Evolutionary conservation across 2,888 invertebrate species (phyloP).

Genomic region (Acleris sparsana): DNA sequence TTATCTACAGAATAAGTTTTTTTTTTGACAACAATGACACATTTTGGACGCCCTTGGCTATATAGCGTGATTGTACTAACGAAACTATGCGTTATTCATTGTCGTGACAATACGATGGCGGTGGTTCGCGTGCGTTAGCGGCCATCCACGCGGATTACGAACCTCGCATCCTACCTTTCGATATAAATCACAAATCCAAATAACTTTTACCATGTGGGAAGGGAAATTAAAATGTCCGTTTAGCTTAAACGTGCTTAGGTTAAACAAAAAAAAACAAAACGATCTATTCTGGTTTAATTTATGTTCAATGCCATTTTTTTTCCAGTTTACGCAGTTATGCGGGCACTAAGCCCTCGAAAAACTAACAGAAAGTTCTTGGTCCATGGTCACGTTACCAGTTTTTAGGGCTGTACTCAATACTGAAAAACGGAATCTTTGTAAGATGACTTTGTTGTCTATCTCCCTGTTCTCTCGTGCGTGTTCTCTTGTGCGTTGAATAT

Average conservation of each 20-base stretch:
- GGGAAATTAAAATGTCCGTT: neutral
- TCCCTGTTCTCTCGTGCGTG: too few relatives aligned
- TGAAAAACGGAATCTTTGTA: too few relatives aligned
- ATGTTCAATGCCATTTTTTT: too few relatives aligned
- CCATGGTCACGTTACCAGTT: too few relatives aligned
- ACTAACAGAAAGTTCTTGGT: too few relatives aligned
- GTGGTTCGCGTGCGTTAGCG: conserved; percentile 17
- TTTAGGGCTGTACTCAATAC: too few relatives aligned
- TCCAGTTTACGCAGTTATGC: too few relatives aligned
- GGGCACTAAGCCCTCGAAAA: too few relatives aligned
- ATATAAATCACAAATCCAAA: conserved; percentile 22
- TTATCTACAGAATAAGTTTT: conserved; percentile 22
- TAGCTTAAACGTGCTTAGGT: conserved; percentile 1
- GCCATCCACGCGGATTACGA: conserved; percentile 22
- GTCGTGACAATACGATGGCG: conserved; percentile 7
- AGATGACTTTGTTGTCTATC: too few relatives aligned
- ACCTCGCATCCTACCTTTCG: conserved; percentile 19
- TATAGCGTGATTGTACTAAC: conserved; percentile 31
- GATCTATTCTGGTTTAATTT: too few relatives aligned
- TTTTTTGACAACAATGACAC: conserved; percentile 33
- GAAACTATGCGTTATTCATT: conserved; percentile 22
- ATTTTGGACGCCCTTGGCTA: conserved; percentile 31
- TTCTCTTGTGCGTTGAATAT: conserved; percentile 11
- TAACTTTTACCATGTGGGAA: conserved; percentile 4
- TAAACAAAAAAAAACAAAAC: conserved; percentile 2